Conservation (phyloP, 92 coral and sea anemone genomes). For the Diadumene lineata region DNA sequence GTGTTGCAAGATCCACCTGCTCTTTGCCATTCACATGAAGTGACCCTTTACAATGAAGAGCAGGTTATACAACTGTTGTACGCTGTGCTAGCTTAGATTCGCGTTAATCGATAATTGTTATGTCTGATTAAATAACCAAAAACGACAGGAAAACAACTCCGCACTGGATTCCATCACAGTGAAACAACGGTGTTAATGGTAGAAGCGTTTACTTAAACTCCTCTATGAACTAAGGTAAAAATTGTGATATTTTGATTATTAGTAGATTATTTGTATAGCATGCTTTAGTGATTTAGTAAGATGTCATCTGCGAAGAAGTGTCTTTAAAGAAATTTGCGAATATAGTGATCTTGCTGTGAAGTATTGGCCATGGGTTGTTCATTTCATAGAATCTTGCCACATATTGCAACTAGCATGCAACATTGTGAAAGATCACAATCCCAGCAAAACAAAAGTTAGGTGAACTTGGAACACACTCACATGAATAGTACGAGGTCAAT, state of each 20-base stretch:
- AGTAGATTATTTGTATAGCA: neutral
- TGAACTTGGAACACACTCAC: neutral
- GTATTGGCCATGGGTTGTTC: too few species aligned
- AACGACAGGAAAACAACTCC: neutral
- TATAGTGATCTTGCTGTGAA: neutral
- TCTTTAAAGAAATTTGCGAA: neutral
- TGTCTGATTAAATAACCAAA: neutral
- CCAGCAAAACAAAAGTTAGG: too few species aligned
- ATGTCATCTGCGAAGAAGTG: neutral
- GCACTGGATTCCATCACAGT: neutral
- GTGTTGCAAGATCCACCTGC: neutral
- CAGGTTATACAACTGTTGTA: neutral
- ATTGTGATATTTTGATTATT: neutral
- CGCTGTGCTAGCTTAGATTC: constrained; percentile 1
- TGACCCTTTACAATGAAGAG: constrained; percentile 1
- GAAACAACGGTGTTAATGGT: neutral
- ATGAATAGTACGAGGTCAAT: neutral
- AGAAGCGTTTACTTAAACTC: too few species aligned
- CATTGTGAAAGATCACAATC: too few species aligned
- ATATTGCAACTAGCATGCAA: too few species aligned
- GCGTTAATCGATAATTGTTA: neutral
- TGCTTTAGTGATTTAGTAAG: neutral
- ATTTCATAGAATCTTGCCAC: too few species aligned
- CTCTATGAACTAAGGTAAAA: neutral
- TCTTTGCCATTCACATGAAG: neutral